A percentile compares a stretch with the other conserved stretches of the same genome.
phyloP scores from a whole-genome alignment of 2,797 vertebrate genomes.

The Acanthiza pusilla region DNA sequence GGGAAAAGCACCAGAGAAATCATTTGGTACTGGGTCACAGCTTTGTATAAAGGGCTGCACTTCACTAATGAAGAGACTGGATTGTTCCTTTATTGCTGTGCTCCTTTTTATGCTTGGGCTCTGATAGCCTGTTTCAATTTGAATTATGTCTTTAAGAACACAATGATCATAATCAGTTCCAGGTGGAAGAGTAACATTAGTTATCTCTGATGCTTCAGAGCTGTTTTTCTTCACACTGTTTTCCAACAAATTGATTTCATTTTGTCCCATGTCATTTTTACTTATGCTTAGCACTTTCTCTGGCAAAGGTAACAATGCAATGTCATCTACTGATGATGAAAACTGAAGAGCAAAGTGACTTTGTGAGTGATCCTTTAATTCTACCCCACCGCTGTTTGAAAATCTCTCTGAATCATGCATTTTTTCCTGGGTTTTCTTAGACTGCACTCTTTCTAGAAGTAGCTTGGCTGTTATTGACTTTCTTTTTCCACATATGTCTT shows the following conservation, averaged over 20 bases:
- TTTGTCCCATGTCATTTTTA: slow-evolving; percentile 70
- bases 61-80: slow-evolving; percentile 57
- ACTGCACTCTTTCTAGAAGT: slow-evolving; percentile 71
- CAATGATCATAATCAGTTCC: slow-evolving; percentile 51
- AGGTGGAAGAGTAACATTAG: slow-evolving; percentile 16
- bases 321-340: slow-evolving; percentile 29
- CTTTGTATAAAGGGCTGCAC: slow-evolving; percentile 65
- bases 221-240: slow-evolving; percentile 41
- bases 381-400: slow-evolving; percentile 9
- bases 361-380: slow-evolving; percentile 36
- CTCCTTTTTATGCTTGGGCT: slow-evolving; percentile 55
- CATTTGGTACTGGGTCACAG: slow-evolving; percentile 69
- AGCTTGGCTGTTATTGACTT: slow-evolving; percentile 69
- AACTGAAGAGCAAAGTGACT: slow-evolving; percentile 47
- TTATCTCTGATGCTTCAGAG: slow-evolving; percentile 22
- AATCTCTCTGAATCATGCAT: neutral
- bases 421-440: slow-evolving; percentile 62
- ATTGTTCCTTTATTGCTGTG: slow-evolving; percentile 68
- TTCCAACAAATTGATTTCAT: slow-evolving; percentile 53
- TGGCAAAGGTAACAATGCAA: slow-evolving; percentile 72
- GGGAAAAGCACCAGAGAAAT: slow-evolving; percentile 72
- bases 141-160: slow-evolving; percentile 67
- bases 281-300: slow-evolving; percentile 75
- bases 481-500: slow-evolving; percentile 31
- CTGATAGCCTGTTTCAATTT: slow-evolving; percentile 44